Conservation (phyloP, 2,113 vertebrate species). For the Etia nguti region DNA sequence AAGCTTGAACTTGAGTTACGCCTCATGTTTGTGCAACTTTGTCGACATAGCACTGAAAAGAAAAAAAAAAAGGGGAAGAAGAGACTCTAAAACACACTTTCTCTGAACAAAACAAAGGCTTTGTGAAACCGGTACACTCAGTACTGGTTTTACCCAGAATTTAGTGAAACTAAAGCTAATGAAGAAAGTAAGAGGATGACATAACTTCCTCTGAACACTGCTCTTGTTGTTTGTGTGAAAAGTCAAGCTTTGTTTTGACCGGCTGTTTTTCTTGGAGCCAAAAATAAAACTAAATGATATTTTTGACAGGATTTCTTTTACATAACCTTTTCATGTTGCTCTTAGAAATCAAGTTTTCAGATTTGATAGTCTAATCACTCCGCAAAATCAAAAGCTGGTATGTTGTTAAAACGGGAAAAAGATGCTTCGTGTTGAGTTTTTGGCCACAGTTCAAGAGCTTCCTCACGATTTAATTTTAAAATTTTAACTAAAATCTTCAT, state of each 20-base stretch:
- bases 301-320: background rate
- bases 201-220: background rate
- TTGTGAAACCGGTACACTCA: background rate
- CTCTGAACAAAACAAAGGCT: background rate
- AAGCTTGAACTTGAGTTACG: background rate
- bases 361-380: fast-evolving
- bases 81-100: background rate
- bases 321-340: background rate
- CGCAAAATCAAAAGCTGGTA: background rate
- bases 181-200: background rate
- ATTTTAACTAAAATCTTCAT: background rate
- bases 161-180: background rate
- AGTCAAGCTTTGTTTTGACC: background rate
- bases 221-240: background rate
- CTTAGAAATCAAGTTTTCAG: background rate
- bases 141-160: background rate
- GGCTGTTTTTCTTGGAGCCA: background rate
- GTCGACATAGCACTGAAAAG: background rate
- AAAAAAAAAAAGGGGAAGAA: background rate
- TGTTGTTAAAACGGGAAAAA: fast-evolving
- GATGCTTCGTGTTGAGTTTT: background rate
- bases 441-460: background rate
- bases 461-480: background rate
- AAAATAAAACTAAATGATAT: background rate
- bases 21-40: background rate